A percentile compares a stretch with the other conserved stretches of the same genome.
Conservation (phyloP, 2,888 invertebrate species). For the Ferdinandea cuprea region DNA sequence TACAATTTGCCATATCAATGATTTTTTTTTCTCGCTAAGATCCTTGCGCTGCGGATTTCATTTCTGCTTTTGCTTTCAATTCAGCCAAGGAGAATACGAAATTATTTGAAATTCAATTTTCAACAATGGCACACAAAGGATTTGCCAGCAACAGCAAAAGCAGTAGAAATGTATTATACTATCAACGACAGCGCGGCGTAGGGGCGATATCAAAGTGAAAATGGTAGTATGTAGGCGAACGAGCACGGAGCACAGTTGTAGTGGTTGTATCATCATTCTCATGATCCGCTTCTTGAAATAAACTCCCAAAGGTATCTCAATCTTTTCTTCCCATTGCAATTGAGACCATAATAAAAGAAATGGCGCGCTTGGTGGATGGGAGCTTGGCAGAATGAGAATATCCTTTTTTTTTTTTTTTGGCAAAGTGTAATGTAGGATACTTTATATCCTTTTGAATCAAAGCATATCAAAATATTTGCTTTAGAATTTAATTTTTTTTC, state of each 20-base stretch:
- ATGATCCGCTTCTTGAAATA: conserved; percentile 41
- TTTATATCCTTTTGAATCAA: conserved; percentile 60
- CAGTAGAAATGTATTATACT: conserved; percentile 32
- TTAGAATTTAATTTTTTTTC: conserved; percentile 46
- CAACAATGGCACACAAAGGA: conserved; percentile 78
- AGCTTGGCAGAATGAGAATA: conserved; percentile 35
- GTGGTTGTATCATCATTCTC: conserved; percentile 36
- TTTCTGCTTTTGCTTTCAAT: conserved; percentile 44
- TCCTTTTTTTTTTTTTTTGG: conserved; percentile 11
- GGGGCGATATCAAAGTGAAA: conserved; percentile 31
- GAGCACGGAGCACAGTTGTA: background rate
- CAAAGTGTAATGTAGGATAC: conserved; percentile 28
- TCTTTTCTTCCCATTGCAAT: conserved; percentile 63
- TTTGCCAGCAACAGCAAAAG: conserved; percentile 69
- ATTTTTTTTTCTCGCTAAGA: conserved; percentile 28
- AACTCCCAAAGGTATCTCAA: conserved; percentile 62
- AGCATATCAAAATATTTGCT: conserved; percentile 70
- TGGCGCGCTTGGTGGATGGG: background rate
- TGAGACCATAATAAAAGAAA: conserved; percentile 63
- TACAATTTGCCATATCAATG: conserved; percentile 38
- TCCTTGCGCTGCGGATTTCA: conserved; percentile 55
- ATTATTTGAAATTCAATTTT: conserved; percentile 79
- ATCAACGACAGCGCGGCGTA: background rate
- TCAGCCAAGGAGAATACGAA: conserved; percentile 74
- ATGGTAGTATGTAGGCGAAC: conserved; percentile 13